Evolutionary conservation across 2,888 invertebrate species (phyloP), one percentile per base, ranked within the genome.

Genomic region (Megastigmus dorsalis): DNA sequence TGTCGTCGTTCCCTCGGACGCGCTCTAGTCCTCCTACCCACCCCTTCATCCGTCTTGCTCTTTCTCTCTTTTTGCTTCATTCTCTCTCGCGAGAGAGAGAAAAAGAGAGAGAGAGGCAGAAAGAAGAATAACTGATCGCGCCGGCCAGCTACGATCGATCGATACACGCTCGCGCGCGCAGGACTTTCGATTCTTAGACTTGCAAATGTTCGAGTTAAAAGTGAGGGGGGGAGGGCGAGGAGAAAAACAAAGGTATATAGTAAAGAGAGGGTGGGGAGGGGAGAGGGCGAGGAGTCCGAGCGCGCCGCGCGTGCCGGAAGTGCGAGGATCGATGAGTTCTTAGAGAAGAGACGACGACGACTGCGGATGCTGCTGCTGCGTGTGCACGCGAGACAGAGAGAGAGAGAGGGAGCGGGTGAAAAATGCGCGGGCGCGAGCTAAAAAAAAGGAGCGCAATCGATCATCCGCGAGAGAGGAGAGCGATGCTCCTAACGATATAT

Each of bases 111-210:
- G 38, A 30, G 52, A 57, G 20, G 36, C 23, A 67, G 59, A 68
- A n/a, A 59, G 73, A 67, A 72, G 71, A 78, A 77, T 83, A 82
- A 82, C 81, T 79, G 82, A 83, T 83, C 80, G 80, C 78, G 67
- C 59, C 48, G 77, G 63, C 69, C 73, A 52, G 65, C 66, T 75
- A 79, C 84, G 82, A 83, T 83, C 82, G 82, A 82, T 83, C 82
- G 83, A 80, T 82, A 83, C 83, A 81, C 79, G 76, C 74, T 28
- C 50, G 60, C 83, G 81, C 79, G 76, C 74, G 18, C 50, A 52
- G 38, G 57, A 48, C 73, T 50, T 54, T 65, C 67, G 67, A 65
- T 74, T 65, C 69, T 66, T 13, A 41, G 79, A 81, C 77, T 82
- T 80, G 81, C 82, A 80, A 82, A 82, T 80, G 79, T 79, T 77